Conservation (phyloP, 2,797 vertebrate species). For the Pipistrellus kuhlii region DNA sequence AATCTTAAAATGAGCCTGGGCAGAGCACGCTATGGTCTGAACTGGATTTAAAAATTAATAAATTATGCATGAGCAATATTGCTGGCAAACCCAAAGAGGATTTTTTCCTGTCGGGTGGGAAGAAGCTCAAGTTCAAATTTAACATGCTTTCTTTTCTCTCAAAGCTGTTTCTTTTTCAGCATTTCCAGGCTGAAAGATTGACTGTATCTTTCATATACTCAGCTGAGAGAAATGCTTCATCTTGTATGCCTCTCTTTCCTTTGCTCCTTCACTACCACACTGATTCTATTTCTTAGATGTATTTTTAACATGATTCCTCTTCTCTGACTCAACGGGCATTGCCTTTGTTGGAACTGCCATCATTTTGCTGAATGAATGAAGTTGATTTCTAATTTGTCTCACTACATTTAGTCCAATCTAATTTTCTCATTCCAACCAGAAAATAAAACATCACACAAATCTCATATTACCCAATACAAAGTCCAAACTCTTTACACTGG, state of each 20-base stretch:
- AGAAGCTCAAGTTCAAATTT: slow-evolving; percentile 64
- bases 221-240: slow-evolving; percentile 36
- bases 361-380: slow-evolving; percentile 45
- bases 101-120: slow-evolving; percentile 18
- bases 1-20: background rate
- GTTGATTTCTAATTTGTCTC: slow-evolving; percentile 43
- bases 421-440: background rate
- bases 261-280: background rate
- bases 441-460: background rate
- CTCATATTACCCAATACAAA: background rate
- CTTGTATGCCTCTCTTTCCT: background rate
- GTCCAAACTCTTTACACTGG: background rate
- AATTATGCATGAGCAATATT: slow-evolving; percentile 60
- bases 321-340: background rate
- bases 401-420: background rate
- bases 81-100: background rate
- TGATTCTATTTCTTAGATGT: slow-evolving; percentile 6
- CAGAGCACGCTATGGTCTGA: background rate
- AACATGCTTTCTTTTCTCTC: slow-evolving; percentile 14
- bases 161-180: slow-evolving; percentile 55
- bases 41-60: slow-evolving; percentile 55
- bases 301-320: background rate
- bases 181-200: slow-evolving; percentile 37
- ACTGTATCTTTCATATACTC: slow-evolving; percentile 33
- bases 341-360: background rate